Conservation (phyloP, 2,113 vertebrate species). For the Poicephalus gulielmi region DNA sequence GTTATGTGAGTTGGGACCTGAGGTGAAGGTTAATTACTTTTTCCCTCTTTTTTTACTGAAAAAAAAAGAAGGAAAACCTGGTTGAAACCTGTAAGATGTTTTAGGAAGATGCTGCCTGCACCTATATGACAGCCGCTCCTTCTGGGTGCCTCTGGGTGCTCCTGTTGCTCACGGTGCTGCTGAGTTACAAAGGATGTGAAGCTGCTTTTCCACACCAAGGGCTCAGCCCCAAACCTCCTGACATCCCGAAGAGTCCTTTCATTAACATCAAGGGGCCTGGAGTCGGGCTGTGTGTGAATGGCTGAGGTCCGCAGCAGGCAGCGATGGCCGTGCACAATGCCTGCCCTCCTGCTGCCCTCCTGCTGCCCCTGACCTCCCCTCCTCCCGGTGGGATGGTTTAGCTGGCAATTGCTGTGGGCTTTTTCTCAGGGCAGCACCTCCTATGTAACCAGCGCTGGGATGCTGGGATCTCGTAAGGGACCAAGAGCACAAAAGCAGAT, state of each 20-base stretch:
- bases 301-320: neutral
- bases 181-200: neutral
- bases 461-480: neutral
- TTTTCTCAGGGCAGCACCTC: neutral
- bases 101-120: neutral
- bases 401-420: neutral
- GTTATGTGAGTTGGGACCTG: slow-evolving; percentile 34
- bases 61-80: neutral
- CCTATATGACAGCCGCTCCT: fast-evolving
- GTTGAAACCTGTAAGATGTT: neutral
- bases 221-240: neutral
- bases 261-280: neutral
- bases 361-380: neutral
- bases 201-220: neutral
- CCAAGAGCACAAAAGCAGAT: neutral
- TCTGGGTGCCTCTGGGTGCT: neutral
- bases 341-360: neutral
- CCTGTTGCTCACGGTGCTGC: neutral
- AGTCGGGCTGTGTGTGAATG: neutral
- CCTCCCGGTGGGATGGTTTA: fast-evolving
- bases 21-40: slow-evolving; percentile 52
- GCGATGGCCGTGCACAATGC: neutral
- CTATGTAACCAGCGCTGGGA: fast-evolving
- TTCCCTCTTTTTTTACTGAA: fast-evolving
- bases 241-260: neutral